Conservation (phyloP, 2,797 vertebrate genomes). For the Florisuga fusca region DNA sequence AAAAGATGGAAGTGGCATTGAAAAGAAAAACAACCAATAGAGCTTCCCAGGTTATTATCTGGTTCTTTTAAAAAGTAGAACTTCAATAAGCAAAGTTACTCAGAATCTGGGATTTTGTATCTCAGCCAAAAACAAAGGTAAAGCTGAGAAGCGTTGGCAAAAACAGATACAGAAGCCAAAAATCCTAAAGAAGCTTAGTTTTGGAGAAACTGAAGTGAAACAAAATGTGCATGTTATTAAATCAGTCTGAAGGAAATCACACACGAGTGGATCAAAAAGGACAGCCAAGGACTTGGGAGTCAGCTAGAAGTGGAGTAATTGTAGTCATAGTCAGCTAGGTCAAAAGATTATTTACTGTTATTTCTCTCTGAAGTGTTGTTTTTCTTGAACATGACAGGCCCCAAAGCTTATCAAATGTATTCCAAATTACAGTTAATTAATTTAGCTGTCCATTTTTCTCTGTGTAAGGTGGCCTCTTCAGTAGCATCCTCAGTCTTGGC, state of each 20-base stretch:
- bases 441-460: not conserved
- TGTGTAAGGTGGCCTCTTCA: not conserved
- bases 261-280: not conserved
- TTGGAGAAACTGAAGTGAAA: not conserved
- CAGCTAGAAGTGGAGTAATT: not conserved
- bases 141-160: not conserved
- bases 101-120: not conserved
- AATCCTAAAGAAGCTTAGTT: not conserved
- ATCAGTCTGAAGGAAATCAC: not conserved
- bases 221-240: not conserved
- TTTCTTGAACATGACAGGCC: not conserved
- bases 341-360: not conserved
- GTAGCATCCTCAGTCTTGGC: not conserved
- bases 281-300: not conserved
- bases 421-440: not conserved
- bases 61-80: not conserved
- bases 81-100: not conserved
- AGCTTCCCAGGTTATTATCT: not conserved
- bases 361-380: not conserved
- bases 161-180: not conserved
- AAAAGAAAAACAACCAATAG: not conserved
- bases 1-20: not conserved
- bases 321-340: not conserved
- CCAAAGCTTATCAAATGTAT: not conserved
- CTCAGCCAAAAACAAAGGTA: slow-evolving; percentile 9